Evolutionary conservation across 2,797 vertebrate species (phyloP).

Genomic region (Poeciliopsis infans): DNA sequence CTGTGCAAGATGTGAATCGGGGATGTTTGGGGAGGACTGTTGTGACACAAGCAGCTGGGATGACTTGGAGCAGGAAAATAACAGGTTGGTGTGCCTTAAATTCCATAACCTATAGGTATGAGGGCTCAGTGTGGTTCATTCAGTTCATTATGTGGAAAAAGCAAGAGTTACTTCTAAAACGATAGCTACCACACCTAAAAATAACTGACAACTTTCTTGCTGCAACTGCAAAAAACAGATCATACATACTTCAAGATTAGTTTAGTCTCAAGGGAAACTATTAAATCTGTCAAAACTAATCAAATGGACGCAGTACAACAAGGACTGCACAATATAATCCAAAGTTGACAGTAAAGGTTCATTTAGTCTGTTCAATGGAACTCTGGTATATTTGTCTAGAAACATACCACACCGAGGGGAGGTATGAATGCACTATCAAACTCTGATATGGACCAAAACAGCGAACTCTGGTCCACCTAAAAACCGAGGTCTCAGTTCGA

Average conservation of each 20-base stretch:
- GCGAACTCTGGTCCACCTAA: too few species aligned
- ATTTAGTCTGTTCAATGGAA: too few species aligned
- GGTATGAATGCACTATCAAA: too few species aligned
- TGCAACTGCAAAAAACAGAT: not conserved
- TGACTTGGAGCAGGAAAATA: slow-evolving; percentile 38
- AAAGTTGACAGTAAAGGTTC: not conserved
- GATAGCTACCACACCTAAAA: not conserved
- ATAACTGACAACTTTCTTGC: not conserved
- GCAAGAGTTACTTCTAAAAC: not conserved
- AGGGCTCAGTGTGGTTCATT: slow-evolving; percentile 24
- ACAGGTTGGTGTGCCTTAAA: slow-evolving; percentile 40
- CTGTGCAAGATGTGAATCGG: slow-evolving; percentile 11
- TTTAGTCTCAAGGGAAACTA: not conserved
- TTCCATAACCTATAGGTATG: slow-evolving; percentile 40
- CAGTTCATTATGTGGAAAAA: slow-evolving; percentile 2
- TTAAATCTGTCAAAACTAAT: not conserved
- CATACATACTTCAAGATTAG: not conserved
- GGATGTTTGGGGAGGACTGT: slow-evolving; percentile 41
- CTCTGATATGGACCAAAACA: too few species aligned
- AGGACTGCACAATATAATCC: not conserved
- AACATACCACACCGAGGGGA: too few species aligned
- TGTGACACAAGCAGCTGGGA: slow-evolving; percentile 51
- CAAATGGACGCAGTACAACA: not conserved
- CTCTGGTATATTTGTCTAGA: too few species aligned
- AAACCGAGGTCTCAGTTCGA: too few species aligned